phyloP scores from a whole-genome alignment of 1,140 invertebrate species.

The Zelostemma sp. region DNA sequence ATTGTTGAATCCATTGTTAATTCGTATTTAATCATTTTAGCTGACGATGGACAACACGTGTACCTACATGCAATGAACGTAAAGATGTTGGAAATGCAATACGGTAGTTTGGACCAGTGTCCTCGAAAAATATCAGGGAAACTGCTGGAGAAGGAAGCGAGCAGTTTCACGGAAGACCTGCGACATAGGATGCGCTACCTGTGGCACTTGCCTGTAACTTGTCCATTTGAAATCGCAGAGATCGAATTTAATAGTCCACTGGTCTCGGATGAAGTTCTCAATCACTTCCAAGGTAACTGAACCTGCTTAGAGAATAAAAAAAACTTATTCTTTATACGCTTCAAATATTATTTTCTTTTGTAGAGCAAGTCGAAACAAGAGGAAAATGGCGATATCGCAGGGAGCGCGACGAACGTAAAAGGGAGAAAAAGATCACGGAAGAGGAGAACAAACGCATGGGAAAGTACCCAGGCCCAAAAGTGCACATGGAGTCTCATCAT shows the following conservation, averaged over 20 bases:
- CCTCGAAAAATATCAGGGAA: slow-evolving; percentile 80
- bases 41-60: slow-evolving; percentile 90
- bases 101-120: slow-evolving; percentile 83
- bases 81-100: slow-evolving; percentile 88
- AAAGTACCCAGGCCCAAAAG: slow-evolving; percentile 71
- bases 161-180: slow-evolving; percentile 86
- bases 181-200: slow-evolving; percentile 84
- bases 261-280: slow-evolving; percentile 77
- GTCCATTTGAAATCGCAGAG: slow-evolving; percentile 91
- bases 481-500: slow-evolving; percentile 74
- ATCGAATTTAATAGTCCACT: slow-evolving; percentile 81
- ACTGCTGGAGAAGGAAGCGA: slow-evolving; percentile 87
- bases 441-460: slow-evolving; percentile 81
- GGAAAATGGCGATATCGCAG: slow-evolving; percentile 74
- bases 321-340: too few species aligned
- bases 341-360: too few species aligned
- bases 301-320: too few species aligned
- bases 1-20: neutral
- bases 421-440: slow-evolving; percentile 79
- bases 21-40: slow-evolving; percentile 66
- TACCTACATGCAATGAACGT: slow-evolving; percentile 94
- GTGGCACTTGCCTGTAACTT: slow-evolving; percentile 89
- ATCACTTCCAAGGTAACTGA: slow-evolving; percentile 75
- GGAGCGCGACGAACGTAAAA: slow-evolving; percentile 77
- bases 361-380: slow-evolving; percentile 77